phyloP scores from a whole-genome alignment of 1,140 invertebrate genomes.

The Aradophagus sp. region DNA sequence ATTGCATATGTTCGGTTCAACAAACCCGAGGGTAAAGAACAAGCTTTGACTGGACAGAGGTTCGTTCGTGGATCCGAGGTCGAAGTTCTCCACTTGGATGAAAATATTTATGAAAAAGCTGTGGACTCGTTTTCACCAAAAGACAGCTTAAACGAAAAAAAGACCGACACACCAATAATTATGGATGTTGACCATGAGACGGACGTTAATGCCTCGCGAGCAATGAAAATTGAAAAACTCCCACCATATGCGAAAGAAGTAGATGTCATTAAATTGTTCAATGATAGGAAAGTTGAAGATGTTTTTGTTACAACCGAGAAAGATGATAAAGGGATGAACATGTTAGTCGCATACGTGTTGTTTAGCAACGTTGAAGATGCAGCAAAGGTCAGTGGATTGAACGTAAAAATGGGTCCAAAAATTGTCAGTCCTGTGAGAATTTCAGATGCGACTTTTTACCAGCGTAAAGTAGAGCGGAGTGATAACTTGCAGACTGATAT shows the following conservation, averaged over 20 bases:
- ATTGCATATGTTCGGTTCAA: slow-evolving; percentile 87
- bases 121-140: slow-evolving; percentile 76
- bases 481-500: slow-evolving; percentile 58
- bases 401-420: slow-evolving; percentile 77
- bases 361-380: slow-evolving; percentile 83
- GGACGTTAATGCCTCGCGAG: slow-evolving; percentile 69
- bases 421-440: slow-evolving; percentile 75
- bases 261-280: slow-evolving; percentile 85
- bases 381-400: slow-evolving; percentile 76
- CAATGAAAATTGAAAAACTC: slow-evolving; percentile 81
- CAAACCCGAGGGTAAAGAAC: slow-evolving; percentile 79
- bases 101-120: slow-evolving; percentile 80
- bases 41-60: slow-evolving; percentile 77
- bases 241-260: slow-evolving; percentile 85
- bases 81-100: slow-evolving; percentile 78
- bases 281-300: slow-evolving; percentile 79
- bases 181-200: slow-evolving; percentile 1
- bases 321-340: slow-evolving; percentile 76
- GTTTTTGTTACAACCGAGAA: slow-evolving; percentile 81
- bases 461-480: slow-evolving; percentile 73
- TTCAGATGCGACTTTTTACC: slow-evolving; percentile 74
- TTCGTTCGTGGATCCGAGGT: slow-evolving; percentile 77
- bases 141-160: slow-evolving; percentile 62
- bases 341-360: slow-evolving; percentile 82
- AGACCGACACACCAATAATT: slow-evolving; percentile 54